Percentiles rank a stretch among this genome's conserved stretches.
Evolutionary conservation across 2,113 vertebrate genomes (phyloP).

Genomic region (Diphyllodes magnificus): DNA sequence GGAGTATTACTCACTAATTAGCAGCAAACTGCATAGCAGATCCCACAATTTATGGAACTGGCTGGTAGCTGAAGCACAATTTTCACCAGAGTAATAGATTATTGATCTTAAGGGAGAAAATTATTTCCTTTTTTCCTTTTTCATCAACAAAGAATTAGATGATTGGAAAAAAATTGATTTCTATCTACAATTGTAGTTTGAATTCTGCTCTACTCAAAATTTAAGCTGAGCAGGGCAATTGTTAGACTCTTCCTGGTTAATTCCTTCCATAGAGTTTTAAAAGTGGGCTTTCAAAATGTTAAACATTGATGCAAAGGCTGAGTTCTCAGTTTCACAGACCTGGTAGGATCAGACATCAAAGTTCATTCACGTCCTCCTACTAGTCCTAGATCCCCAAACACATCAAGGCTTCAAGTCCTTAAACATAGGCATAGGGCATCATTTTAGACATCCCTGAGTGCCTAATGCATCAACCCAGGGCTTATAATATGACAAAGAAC

Average conservation of each 20-base stretch:
- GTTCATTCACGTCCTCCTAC: not conserved
- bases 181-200: not conserved
- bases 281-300: not conserved
- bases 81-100: constrained; percentile 11
- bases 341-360: not conserved
- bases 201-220: not conserved
- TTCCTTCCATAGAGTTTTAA: not conserved
- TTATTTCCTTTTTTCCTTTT: not conserved
- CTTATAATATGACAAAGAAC: not conserved
- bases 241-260: not conserved
- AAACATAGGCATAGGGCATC: not conserved
- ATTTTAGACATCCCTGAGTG: not conserved
- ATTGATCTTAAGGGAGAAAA: constrained; percentile 2
- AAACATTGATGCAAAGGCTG: not conserved
- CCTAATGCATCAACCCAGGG: not conserved
- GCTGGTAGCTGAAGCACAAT: not conserved
- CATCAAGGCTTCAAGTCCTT: not conserved
- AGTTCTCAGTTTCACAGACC: not conserved
- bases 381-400: not conserved
- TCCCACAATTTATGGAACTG: constrained; percentile 3
- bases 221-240: not conserved
- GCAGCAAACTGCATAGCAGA: not conserved
- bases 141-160: not conserved
- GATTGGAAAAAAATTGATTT: not conserved
- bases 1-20: constrained; percentile 34